Percentiles rank a stretch among this genome's conserved stretches.
Evolutionary conservation across 2,888 invertebrate species (phyloP).

Genomic region (Drosophila falleni): DNA sequence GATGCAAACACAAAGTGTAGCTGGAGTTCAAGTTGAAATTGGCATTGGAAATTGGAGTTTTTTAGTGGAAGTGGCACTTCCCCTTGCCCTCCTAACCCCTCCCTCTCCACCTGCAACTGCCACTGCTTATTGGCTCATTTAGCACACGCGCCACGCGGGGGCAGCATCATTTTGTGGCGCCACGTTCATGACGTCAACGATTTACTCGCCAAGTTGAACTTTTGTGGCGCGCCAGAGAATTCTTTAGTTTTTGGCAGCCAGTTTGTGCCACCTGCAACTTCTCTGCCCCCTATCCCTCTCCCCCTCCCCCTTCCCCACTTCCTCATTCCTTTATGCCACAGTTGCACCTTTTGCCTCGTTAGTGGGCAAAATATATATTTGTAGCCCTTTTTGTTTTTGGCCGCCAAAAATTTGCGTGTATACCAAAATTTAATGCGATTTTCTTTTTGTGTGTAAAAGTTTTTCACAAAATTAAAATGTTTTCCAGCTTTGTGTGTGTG

Average conservation of each 20-base stretch:
- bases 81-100: too few relatives aligned
- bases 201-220: constrained; percentile 58
- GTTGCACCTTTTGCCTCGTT: constrained; percentile 10
- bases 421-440: constrained; percentile 40
- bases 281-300: too few relatives aligned
- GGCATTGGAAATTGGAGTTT: constrained; percentile 15
- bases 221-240: constrained; percentile 45
- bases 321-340: background rate
- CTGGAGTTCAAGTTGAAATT: constrained; percentile 25
- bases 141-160: constrained; percentile 29
- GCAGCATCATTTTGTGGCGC: constrained; percentile 34
- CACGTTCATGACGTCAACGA: constrained; percentile 58
- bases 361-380: constrained; percentile 28
- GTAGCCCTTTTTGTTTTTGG: constrained; percentile 37
- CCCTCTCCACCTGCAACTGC: background rate
- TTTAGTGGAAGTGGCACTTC: background rate
- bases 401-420: constrained; percentile 42
- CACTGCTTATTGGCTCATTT: constrained; percentile 63
- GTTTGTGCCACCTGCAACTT: constrained; percentile 7
- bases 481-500: background rate
- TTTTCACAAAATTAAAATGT: constrained; percentile 35
- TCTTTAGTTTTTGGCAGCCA: constrained; percentile 30
- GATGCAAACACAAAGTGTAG: constrained; percentile 27
- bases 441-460: constrained; percentile 21
- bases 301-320: background rate